A percentile compares a stretch with the other conserved stretches of the same genome.
Evolutionary conservation across 2,888 invertebrate species (phyloP).

Genomic region (Limnephilus lunatus): DNA sequence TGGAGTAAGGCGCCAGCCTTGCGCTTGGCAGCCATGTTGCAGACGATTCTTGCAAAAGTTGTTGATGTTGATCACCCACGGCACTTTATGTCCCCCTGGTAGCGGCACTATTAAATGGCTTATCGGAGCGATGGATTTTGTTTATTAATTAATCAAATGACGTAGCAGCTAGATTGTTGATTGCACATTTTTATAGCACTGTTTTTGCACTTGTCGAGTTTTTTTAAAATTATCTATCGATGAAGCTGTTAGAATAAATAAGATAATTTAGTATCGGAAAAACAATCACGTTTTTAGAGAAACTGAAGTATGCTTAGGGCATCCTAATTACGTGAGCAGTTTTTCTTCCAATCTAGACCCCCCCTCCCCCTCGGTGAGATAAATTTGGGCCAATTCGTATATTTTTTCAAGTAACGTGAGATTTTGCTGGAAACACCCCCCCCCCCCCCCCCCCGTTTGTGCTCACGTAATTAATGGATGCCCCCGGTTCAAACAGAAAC

Average conservation of each 20-base stretch:
- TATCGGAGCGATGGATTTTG: slow-evolving; percentile 15
- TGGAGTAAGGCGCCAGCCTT: slow-evolving; percentile 86
- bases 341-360: no score
- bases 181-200: neutral
- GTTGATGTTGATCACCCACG: neutral
- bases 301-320: no score
- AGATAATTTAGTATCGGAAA: neutral
- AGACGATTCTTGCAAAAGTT: neutral
- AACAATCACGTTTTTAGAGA: neutral
- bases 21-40: slow-evolving; percentile 83
- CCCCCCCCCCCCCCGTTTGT: no score
- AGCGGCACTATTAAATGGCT: slow-evolving; percentile 31
- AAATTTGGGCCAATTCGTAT: no score
- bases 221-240: neutral
- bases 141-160: neutral
- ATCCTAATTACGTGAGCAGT: no score
- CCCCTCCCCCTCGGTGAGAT: no score
- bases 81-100: slow-evolving; percentile 27
- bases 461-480: no score
- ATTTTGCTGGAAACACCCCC: no score
- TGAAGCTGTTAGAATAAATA: neutral
- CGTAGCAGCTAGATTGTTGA: neutral
- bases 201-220: neutral
- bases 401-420: no score
- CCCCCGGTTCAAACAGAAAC: no score